Evolutionary conservation across 2,797 vertebrate species (phyloP).

Genomic region (Cryptoprocta ferox): DNA sequence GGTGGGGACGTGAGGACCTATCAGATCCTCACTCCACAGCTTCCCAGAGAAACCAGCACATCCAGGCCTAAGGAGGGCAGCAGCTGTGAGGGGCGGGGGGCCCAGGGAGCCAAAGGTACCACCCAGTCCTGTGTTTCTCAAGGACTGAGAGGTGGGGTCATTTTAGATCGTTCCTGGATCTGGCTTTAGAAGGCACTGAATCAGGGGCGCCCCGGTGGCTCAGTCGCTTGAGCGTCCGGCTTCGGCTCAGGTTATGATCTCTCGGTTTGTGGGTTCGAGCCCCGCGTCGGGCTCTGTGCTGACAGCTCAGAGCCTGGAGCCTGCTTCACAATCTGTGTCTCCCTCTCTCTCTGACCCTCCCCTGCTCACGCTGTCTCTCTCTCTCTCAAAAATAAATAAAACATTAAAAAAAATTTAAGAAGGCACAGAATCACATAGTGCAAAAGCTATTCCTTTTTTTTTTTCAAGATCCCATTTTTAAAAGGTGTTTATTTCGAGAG

Average conservation of each 20-base stretch:
- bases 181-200: background rate
- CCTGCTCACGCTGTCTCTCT: too few species aligned
- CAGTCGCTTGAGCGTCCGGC: too few species aligned
- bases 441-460: background rate
- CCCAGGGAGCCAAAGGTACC: background rate
- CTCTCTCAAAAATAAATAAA: too few species aligned
- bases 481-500: background rate
- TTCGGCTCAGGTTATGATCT: too few species aligned
- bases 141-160: background rate
- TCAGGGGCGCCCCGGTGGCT: too few species aligned
- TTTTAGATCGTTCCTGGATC: background rate
- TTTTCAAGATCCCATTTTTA: background rate
- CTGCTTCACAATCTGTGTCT: too few species aligned
- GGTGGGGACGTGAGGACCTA: background rate
- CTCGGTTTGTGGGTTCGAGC: too few species aligned
- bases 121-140: background rate
- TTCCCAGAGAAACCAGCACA: background rate
- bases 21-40: too few species aligned
- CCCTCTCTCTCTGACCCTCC: too few species aligned
- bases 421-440: background rate
- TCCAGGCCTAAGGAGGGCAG: background rate
- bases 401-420: too few species aligned
- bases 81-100: fast-evolving
- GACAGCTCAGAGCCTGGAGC: too few species aligned
- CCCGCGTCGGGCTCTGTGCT: too few species aligned